Percentiles rank a stretch among this genome's conserved stretches.
These are phyloP conservation scores for Vanessa atalanta DNA, from an alignment of 1,140 invertebrate genomes.

Conservation along the genomic window DNA sequence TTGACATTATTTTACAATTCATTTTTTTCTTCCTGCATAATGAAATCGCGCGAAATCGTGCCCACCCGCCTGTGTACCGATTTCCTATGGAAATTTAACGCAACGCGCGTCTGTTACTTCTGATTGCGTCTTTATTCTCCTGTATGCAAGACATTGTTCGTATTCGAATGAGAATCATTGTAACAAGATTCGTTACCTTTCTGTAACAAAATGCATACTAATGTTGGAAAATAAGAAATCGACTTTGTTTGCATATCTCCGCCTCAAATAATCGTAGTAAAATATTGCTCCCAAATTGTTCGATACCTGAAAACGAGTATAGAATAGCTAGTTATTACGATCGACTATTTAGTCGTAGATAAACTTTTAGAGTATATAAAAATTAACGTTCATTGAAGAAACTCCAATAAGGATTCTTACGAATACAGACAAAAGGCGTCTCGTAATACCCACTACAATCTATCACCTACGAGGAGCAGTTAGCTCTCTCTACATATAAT, in stretches of 20 bases:
- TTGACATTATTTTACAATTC: constrained; percentile 78
- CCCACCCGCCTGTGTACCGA: constrained; percentile 53
- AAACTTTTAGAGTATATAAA: not conserved
- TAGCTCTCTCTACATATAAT: constrained; percentile 79
- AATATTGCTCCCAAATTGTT: too few relatives aligned
- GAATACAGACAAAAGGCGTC: constrained; percentile 36
- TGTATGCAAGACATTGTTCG: constrained; percentile 13
- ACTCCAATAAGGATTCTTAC: constrained; percentile 28
- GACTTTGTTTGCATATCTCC: too few relatives aligned
- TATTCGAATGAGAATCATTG: not conserved
- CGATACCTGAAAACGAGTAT: too few relatives aligned
- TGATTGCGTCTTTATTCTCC: constrained; percentile 27
- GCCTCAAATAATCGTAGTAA: too few relatives aligned
- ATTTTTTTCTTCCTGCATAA: constrained; percentile 63
- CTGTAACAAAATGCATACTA: not conserved
- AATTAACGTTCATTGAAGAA: constrained; percentile 12
- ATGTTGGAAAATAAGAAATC: too few relatives aligned
- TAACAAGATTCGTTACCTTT: not conserved
- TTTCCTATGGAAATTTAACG: constrained; percentile 41
- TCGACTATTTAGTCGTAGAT: too few relatives aligned
- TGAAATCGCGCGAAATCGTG: constrained; percentile 67
- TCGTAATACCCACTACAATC: constrained; percentile 58
- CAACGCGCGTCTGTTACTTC: constrained; percentile 29
- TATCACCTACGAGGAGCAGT: constrained; percentile 72
- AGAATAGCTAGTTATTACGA: too few relatives aligned